phyloP scores from a whole-genome alignment of 2,888 invertebrate species.

The Prosapia bicincta region DNA sequence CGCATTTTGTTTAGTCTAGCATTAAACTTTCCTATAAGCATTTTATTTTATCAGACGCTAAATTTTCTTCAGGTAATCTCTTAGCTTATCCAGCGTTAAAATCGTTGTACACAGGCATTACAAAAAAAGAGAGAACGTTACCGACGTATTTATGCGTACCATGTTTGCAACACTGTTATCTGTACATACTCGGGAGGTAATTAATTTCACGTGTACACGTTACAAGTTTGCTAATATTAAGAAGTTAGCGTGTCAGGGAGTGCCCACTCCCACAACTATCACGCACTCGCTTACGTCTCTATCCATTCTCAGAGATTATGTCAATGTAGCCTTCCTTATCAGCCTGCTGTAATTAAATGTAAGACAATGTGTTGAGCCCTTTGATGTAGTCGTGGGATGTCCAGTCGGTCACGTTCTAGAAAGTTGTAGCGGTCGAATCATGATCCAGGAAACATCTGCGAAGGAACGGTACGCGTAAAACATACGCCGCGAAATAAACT shows the following conservation, averaged over 20 bases:
- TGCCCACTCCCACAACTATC: not conserved
- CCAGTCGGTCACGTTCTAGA: no score
- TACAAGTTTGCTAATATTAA: slow-evolving; percentile 2
- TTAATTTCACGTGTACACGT: not conserved
- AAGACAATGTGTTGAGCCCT: not conserved
- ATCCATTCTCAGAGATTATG: not conserved
- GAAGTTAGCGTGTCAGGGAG: not conserved
- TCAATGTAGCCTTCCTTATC: not conserved
- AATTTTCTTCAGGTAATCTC: no score
- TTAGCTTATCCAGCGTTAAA: no score
- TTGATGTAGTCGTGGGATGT: not conserved
- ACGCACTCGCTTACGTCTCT: not conserved
- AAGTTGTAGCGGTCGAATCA: no score
- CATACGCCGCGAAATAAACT: no score
- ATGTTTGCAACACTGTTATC: not conserved
- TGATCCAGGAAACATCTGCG: no score
- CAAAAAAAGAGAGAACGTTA: no score
- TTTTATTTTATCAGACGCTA: no score
- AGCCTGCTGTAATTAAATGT: not conserved
- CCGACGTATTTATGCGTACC: not conserved
- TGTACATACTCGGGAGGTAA: not conserved
- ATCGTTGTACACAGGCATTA: no score
- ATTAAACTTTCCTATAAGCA: no score
- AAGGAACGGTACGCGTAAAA: no score
- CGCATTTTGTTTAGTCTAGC: no score